Base-by-base conservation (phyloP, 2,113 vertebrate genomes). In the Pelobates fuscus region DNA sequence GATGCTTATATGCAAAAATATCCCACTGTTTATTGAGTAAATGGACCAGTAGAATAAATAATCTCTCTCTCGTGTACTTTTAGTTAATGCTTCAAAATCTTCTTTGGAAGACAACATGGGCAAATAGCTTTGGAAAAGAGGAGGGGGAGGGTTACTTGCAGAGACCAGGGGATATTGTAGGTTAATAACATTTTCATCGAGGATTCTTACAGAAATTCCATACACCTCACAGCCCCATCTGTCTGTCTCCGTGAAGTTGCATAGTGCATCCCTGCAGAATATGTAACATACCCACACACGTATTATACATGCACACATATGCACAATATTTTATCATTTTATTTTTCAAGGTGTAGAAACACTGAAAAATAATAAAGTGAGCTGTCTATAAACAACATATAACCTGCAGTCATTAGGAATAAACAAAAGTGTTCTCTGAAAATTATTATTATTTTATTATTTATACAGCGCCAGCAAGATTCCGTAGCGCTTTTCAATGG, bases 61-160 rank as follows among this genome's bases (percentile, higher is more conserved):
- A 86, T 86, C 82, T 80, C 81, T 84, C 80, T 67, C 80, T 78
- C 79, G 58, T 83, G 72, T 84, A 83, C 84, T 88, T 88, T 83
- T 83, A 66, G 77, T 73, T 84, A 84, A 88, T 82, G 68, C 82
- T 85, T 86, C 83, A 84, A 84, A 84, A 88, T 86, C 87, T 86
- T 87, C 79, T 89, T 78, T 84, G 62, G 70, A 71, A 82, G 55
- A 78, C 71, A 82, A 80, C 71, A 67, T 60, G 55, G 41, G 84
- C 69, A 82, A 84, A 85, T 61, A 82, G 82, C 80, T 86, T 81
- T 79, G 78, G 43, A 68, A 18, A 62, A 70, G 77, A 77, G 25
- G 70, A 74, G 80, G 81, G 83, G 80, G 30, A 83, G 80, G 70
- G 77, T 82, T 80, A 74, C 46, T 75, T 49, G 71, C 67, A 78